phyloP scores from a whole-genome alignment of 2,797 vertebrate genomes.

The Gorsachius magnificus region DNA sequence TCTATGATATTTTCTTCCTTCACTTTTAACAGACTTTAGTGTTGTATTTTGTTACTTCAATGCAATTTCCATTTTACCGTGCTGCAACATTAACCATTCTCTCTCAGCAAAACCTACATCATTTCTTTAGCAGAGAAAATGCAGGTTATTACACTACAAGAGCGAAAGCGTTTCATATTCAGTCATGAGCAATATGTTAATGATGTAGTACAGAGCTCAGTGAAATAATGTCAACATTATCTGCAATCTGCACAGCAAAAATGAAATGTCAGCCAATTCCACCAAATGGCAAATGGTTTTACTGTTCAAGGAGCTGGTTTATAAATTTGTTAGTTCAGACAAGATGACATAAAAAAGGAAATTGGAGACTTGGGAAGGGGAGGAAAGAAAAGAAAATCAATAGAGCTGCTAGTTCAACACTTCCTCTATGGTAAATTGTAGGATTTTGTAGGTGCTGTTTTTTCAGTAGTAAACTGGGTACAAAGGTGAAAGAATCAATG shows the following conservation, averaged over 20 bases:
- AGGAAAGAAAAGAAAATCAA: neutral
- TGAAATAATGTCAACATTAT: constrained; percentile 80
- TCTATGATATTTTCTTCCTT: constrained; percentile 17
- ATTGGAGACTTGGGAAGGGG: neutral
- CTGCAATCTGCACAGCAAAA: constrained; percentile 79
- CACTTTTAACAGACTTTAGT: constrained; percentile 38
- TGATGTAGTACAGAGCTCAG: constrained; percentile 67
- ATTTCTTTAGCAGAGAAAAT: constrained; percentile 60
- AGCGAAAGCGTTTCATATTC: constrained; percentile 68
- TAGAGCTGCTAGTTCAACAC: neutral
- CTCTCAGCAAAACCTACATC: constrained; percentile 22
- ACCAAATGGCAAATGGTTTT: constrained; percentile 80
- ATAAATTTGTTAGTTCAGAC: constrained; percentile 70
- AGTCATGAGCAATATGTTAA: constrained; percentile 76
- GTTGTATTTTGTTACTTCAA: constrained; percentile 57
- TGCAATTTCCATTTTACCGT: constrained; percentile 27
- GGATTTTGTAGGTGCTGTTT: constrained; percentile 1
- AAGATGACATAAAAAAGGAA: constrained; percentile 36
- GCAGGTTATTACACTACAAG: constrained; percentile 48
- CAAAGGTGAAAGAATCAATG: constrained; percentile 4
- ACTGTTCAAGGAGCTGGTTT: constrained; percentile 68
- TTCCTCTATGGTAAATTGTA: neutral
- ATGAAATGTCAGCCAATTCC: constrained; percentile 82
- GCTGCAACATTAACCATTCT: constrained; percentile 34
- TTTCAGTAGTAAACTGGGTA: neutral